Percentiles rank a stretch among this genome's conserved stretches.
Conservation (phyloP, 2,797 vertebrate genomes). For the Choloepus didactylus region DNA sequence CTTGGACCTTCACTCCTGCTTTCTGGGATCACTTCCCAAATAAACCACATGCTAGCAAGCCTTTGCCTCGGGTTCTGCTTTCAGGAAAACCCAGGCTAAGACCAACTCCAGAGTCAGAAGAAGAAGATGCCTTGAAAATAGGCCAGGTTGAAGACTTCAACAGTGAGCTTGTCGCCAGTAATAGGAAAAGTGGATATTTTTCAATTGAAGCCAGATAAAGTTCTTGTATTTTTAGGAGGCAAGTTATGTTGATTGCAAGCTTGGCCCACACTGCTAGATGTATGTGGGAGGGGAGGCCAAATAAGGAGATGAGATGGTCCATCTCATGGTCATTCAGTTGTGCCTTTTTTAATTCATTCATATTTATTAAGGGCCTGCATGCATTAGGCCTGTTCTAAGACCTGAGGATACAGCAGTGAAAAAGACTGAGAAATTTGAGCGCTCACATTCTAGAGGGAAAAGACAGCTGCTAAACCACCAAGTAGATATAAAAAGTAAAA, state of each 20-base stretch:
- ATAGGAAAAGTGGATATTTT: not conserved
- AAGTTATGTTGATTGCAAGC: not conserved
- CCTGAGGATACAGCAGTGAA: not conserved
- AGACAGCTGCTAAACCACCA: not conserved
- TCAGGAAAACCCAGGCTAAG: not conserved
- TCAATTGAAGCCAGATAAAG: not conserved
- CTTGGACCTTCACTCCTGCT: not conserved
- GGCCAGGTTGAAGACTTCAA: too few relatives aligned
- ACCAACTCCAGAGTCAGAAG: too few relatives aligned
- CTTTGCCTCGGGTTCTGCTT: too few relatives aligned
- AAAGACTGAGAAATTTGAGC: not conserved
- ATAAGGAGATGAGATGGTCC: not conserved
- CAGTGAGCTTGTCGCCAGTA: not conserved
- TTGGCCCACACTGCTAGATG: not conserved
- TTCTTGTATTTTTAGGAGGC: too few relatives aligned
- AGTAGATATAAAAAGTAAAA: not conserved
- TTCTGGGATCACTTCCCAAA: too few relatives aligned
- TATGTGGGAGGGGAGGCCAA: not conserved
- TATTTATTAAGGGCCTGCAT: accelerated
- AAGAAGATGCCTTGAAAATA: not conserved
- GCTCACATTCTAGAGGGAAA: not conserved
- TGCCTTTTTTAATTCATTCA: not conserved
- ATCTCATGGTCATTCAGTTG: not conserved
- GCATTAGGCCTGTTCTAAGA: not conserved
- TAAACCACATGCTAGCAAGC: too few relatives aligned